A percentile compares a stretch with the other conserved stretches of the same genome.
Conservation (phyloP, 2,113 vertebrate species). For the Ptychochromis oligacanthus region DNA sequence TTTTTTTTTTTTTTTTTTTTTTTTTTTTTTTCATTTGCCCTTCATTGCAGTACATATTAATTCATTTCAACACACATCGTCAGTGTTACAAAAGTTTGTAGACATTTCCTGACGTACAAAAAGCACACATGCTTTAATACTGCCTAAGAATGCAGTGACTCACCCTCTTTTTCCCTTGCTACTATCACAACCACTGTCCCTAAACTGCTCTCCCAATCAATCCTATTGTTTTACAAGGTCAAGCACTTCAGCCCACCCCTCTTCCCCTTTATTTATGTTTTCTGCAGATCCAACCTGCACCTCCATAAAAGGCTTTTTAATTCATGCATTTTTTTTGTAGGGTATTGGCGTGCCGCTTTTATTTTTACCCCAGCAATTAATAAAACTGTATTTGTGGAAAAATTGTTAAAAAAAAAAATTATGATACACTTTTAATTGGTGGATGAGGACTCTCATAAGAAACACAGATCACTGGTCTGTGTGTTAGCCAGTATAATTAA, state of each 20-base stretch:
- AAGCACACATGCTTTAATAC: background rate
- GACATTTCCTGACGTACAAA: background rate
- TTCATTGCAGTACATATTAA: background rate
- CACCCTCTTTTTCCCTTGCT: background rate
- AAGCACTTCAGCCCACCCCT: constrained; percentile 21
- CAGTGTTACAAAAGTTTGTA: background rate
- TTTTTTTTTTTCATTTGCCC: background rate
- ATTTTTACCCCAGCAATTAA: background rate
- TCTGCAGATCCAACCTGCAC: background rate
- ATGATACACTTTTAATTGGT: background rate
- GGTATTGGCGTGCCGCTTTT: too few species aligned
- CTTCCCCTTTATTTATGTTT: background rate
- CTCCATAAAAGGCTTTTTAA: background rate
- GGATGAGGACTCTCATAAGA: background rate
- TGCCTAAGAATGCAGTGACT: background rate
- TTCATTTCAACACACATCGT: background rate
- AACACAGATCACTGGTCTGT: background rate
- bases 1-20: too few species aligned
- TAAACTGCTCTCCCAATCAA: background rate
- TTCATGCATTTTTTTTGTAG: too few species aligned
- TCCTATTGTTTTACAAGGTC: constrained; percentile 32
- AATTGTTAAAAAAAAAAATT: background rate
- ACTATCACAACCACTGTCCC: background rate
- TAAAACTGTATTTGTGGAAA: background rate
- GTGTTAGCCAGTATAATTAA: background rate